Percentiles rank a stretch among this genome's conserved stretches.
phyloP scores from a whole-genome alignment of 2,797 vertebrate genomes.

The Sebastes flavidus region DNA sequence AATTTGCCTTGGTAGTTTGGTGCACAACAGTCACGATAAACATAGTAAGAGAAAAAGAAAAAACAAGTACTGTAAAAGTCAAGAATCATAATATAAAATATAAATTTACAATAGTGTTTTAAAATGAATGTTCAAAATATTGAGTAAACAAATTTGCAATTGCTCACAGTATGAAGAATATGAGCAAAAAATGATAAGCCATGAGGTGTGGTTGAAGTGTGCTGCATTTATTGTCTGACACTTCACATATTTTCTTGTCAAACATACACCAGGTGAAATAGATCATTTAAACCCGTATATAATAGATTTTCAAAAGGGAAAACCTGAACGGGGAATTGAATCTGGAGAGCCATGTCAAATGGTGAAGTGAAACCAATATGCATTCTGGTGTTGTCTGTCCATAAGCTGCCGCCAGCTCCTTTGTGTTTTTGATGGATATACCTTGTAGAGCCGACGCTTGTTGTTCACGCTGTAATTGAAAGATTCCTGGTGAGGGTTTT shows the following conservation, averaged over 20 bases:
- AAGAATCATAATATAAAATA: background rate
- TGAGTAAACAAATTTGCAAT: background rate
- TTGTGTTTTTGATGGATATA: slow-evolving; percentile 47
- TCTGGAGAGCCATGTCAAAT: slow-evolving; percentile 10
- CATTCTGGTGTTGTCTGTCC: slow-evolving; percentile 5
- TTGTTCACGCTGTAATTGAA: slow-evolving; percentile 50
- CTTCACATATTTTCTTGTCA: background rate
- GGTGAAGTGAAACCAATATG: slow-evolving; percentile 37
- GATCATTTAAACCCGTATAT: background rate
- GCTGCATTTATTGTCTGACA: background rate
- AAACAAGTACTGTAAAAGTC: background rate
- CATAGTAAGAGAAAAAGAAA: background rate
- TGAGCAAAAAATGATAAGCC: background rate
- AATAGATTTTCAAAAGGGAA: slow-evolving; percentile 10
- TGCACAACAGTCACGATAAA: background rate
- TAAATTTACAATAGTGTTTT: background rate
- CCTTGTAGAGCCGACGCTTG: slow-evolving; percentile 1
- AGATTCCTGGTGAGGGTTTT: slow-evolving; percentile 21
- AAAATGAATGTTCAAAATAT: background rate
- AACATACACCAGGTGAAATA: background rate
- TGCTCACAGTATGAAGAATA: background rate
- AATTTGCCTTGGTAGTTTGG: background rate
- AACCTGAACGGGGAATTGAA: slow-evolving; percentile 24
- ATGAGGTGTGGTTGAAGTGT: background rate
- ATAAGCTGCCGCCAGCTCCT: slow-evolving; percentile 2